Evolutionary conservation across 2,888 invertebrate genomes (phyloP).

Genomic region (Miltochrista miniata): DNA sequence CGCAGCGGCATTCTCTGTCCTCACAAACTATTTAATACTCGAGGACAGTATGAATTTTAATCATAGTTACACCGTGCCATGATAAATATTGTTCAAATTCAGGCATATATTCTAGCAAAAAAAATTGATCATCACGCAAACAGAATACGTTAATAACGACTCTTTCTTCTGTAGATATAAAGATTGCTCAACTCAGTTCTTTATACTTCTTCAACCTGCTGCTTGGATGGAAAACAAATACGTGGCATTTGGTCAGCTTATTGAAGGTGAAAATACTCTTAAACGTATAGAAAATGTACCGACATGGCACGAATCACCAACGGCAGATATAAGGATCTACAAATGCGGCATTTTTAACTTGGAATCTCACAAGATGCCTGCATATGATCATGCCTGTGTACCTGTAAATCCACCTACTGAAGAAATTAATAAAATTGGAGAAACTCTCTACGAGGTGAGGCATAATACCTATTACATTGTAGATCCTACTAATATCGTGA

Average conservation of each 20-base stretch:
- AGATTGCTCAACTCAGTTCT: constrained; percentile 89
- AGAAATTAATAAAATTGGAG: constrained; percentile 54
- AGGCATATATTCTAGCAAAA: too few relatives aligned
- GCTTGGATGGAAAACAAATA: constrained; percentile 89
- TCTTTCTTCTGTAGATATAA: constrained; percentile 66
- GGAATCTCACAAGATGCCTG: constrained; percentile 59
- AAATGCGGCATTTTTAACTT: constrained; percentile 62
- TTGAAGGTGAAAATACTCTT: constrained; percentile 86
- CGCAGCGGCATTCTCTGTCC: too few relatives aligned
- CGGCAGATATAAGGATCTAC: constrained; percentile 49
- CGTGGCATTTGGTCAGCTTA: constrained; percentile 89
- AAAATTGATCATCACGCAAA: too few relatives aligned
- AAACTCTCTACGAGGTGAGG: constrained; percentile 55
- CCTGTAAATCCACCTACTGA: constrained; percentile 67
- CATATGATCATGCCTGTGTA: constrained; percentile 56
- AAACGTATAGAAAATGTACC: constrained; percentile 83
- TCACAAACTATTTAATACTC: too few relatives aligned
- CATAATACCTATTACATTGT: too few relatives aligned
- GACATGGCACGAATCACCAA: constrained; percentile 86
- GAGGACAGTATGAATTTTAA: too few relatives aligned
- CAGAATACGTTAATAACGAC: too few relatives aligned
- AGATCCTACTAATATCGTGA: too few relatives aligned
- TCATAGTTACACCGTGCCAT: too few relatives aligned
- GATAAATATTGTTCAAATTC: too few relatives aligned
- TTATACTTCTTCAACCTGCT: constrained; percentile 85